Base-by-base conservation (phyloP, 2,113 vertebrate species). In the Mugil cephalus region DNA sequence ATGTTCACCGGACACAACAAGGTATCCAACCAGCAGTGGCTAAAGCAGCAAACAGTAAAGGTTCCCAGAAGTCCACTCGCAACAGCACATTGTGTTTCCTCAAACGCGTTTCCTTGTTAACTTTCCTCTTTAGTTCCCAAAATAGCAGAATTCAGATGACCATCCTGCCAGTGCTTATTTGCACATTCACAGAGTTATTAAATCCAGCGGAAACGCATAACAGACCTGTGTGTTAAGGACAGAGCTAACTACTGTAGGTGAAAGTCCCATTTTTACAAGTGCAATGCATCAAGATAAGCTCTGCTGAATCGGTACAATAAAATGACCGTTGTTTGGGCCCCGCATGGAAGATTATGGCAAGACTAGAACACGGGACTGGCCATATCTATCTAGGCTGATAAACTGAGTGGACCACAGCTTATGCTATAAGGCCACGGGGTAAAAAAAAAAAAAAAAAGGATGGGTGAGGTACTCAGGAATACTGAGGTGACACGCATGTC, bases 1-100 rank as follows among this genome's bases (percentile, higher is more conserved):
- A 66, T 40, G 51, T 42, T 67, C 15, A 48, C 61, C 54, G 34
- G 61, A 46, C 63, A 79, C 42, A 69, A 77, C 77, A 56, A 70
- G 79, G 69, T 69, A 73, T 66, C 58, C 50, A 65, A 15, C 11
- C 10, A 21, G 36, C 0, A 4, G n/a, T 24, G 39, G 34, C 12
- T 55, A 14, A 34, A 24, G 11, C 38, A 46, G n/a, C 12, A 74
- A 42, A 64, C 15, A 52, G 17, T 14, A 46, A 78, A 76, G 36
- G 0, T 8, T 50, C 8, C 14, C 0, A 63, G 17, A 14, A 4
- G 12, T 30, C 47, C 40, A 43, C 3, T 21, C 61, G 12, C 35
- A 55, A 8, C 34, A 30, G 10, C 43, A 50, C 14, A 18, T 47
- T 65, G 7, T 19, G 3, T 42, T 76, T 72, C 24, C 12, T 61